phyloP scores from a whole-genome alignment of 2,797 vertebrate species.

The Propithecus deckenii region DNA sequence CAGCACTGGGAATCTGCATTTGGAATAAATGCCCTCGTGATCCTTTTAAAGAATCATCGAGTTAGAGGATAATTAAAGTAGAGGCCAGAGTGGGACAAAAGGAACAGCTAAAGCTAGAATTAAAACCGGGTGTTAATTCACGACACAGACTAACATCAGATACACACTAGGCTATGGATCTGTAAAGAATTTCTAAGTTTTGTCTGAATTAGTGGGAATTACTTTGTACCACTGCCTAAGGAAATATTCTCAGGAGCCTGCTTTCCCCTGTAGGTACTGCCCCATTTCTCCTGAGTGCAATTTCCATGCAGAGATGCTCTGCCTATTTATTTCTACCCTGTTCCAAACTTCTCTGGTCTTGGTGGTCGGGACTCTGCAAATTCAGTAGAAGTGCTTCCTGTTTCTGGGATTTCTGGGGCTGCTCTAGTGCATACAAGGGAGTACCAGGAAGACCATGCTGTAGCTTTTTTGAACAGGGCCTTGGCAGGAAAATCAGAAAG shows the following conservation, averaged over 20 bases:
- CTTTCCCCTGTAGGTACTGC: not conserved
- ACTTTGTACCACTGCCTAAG: not conserved
- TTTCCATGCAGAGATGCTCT: not conserved
- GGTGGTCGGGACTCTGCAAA: not conserved
- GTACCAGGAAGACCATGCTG: not conserved
- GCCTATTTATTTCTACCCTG: not conserved
- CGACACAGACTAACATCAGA: not conserved
- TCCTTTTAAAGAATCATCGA: not conserved
- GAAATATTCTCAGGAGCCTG: not conserved
- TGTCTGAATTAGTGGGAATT: not conserved
- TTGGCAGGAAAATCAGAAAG: not conserved
- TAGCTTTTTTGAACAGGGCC: not conserved
- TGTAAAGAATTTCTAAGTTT: not conserved
- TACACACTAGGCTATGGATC: not conserved
- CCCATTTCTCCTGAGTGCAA: not conserved
- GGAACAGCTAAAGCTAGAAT: not conserved
- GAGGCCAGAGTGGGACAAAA: not conserved
- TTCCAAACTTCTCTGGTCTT: not conserved
- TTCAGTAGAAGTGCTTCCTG: not conserved
- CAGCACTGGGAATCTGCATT: not conserved
- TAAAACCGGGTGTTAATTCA: not conserved
- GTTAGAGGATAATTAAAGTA: not conserved
- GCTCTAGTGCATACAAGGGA: not conserved
- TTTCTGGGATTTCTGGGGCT: not conserved
- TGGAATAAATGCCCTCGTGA: not conserved